These are phyloP conservation scores for Dynastes grantii DNA, from an alignment of 2,888 invertebrate genomes.

Conservation along the genomic window DNA sequence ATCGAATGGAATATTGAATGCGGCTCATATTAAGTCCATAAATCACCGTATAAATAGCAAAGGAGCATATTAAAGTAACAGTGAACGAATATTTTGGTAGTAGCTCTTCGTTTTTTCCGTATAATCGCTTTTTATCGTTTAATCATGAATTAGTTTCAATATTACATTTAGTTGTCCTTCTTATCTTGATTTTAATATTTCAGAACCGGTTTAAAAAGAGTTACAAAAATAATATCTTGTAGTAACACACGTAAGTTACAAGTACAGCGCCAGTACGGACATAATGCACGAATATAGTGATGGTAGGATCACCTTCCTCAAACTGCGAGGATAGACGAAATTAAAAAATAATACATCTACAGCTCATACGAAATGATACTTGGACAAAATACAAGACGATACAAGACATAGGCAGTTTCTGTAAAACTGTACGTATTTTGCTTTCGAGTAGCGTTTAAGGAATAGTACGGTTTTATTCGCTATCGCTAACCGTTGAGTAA, in stretches of 20 bases:
- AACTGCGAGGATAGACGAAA: not conserved
- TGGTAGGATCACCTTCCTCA: not conserved
- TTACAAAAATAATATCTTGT: slow-evolving; percentile 39
- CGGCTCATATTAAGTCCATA: too few relatives aligned
- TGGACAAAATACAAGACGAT: slow-evolving; percentile 10
- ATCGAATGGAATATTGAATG: too few relatives aligned
- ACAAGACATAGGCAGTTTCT: slow-evolving; percentile 11
- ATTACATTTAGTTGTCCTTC: too few relatives aligned
- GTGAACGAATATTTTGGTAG: too few relatives aligned
- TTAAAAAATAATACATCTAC: slow-evolving; percentile 22
- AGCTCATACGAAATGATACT: not conserved
- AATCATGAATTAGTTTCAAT: too few relatives aligned
- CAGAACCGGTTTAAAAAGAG: not conserved
- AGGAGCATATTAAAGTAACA: too few relatives aligned
- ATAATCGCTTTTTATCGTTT: too few relatives aligned
- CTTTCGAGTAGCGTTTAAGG: slow-evolving; percentile 1
- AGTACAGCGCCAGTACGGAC: slow-evolving; percentile 32
- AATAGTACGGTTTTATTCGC: slow-evolving; percentile 48
- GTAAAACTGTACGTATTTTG: slow-evolving; percentile 30
- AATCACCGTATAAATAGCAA: too few relatives aligned
- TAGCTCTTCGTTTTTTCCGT: too few relatives aligned
- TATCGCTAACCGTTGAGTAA: slow-evolving; percentile 56
- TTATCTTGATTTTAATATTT: too few relatives aligned
- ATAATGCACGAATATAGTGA: slow-evolving; percentile 4
- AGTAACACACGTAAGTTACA: slow-evolving; percentile 23